A percentile compares a stretch with the other conserved stretches of the same genome.
phyloP scores from a whole-genome alignment of 2,888 invertebrate genomes.

The Melieria picta region DNA sequence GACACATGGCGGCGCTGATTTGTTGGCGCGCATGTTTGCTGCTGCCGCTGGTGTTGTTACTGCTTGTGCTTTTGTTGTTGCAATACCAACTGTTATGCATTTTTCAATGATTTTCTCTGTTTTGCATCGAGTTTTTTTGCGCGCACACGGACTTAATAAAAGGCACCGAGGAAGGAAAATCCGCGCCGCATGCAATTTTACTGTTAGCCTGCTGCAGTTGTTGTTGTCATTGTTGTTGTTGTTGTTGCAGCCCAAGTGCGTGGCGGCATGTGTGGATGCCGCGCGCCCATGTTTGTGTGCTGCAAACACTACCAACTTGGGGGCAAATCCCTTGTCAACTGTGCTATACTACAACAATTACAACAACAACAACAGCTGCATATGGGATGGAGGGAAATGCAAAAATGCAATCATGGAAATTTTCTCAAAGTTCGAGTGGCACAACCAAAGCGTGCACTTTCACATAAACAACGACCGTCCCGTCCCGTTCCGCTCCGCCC shows the following conservation, averaged over 20 bases:
- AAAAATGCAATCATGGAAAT: conserved; percentile 14
- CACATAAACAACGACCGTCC: not conserved
- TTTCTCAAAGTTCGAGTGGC: conserved; percentile 11
- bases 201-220: not conserved
- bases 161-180: too few species aligned
- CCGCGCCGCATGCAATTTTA: not conserved
- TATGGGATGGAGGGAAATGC: not conserved
- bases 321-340: not conserved
- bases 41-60: too few species aligned
- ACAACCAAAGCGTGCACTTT: conserved; percentile 4
- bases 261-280: not conserved
- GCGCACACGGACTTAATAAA: not conserved
- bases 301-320: not conserved
- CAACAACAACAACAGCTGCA: not conserved
- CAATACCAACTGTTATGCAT: too few species aligned
- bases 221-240: not conserved
- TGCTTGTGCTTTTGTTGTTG: too few species aligned
- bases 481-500: not conserved
- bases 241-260: not conserved
- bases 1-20: not conserved
- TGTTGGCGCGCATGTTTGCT: too few species aligned
- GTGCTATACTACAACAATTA: not conserved
- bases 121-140: too few species aligned
- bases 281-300: not conserved
- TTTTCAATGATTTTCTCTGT: too few species aligned